Base-by-base conservation (phyloP, 2,113 vertebrate species). In the Myiozetetes cayanensis region DNA sequence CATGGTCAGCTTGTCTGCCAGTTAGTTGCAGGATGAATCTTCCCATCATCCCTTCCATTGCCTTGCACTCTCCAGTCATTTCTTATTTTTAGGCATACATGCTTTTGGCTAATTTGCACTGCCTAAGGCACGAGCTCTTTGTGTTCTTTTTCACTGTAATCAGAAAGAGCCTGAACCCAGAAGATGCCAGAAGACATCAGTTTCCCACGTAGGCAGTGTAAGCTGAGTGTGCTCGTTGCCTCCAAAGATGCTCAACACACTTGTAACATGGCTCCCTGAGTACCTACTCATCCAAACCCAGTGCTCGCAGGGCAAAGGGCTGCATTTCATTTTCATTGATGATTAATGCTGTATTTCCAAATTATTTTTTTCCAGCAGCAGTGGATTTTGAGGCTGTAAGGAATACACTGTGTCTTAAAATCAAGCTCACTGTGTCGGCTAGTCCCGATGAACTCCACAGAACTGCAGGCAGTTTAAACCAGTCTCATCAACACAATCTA, bases 121-220 rank as follows among this genome's bases (percentile, higher is more conserved):
- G 85, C 88, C 70, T 61, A 31, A 94, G 37, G 70, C 76, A 66
- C 0, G 11, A 87, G 35, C 10, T 15, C 35, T 84, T 81, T 89
- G 17, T 93, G 46, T 53, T 90, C 27, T 77, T 61, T 92, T 85
- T 66, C 31, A 16, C 61, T 86, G 55, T 49, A 95, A 93, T 86
- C 65, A 72, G 84, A 94, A 44, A 43, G 65, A 87, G 76, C 76
- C 90, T 15, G 70, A 89, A 76, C 1, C 2, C 79, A 96, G 37
- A 71, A 90, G 47, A 90, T 94, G 88, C 70, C 92, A 92, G 75
- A 86, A 94, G 22, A 55, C 47, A 89, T 89, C 76, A 56, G 18
- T 75, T 84, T 74, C 37, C 61, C 53, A 35, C 12, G 61, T 31
- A 67, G 49, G 62, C 9, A 1, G 44, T 2, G 12, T 56, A 35